These are phyloP conservation scores for Trochalopteron elliotii DNA, from an alignment of 2,113 vertebrate species.

Conservation along the genomic window DNA sequence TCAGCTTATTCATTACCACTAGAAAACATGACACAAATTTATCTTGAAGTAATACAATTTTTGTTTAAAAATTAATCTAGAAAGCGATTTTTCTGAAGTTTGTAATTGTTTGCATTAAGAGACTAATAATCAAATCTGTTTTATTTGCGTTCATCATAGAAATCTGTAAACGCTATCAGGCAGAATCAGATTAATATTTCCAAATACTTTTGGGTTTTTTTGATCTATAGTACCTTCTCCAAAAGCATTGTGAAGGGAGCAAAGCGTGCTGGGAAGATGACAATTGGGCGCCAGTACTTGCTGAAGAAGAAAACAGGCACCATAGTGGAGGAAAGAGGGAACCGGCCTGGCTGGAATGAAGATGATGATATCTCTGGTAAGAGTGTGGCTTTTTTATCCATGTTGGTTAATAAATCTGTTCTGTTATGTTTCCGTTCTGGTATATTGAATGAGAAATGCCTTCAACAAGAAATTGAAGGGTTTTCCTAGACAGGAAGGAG, in stretches of 20 bases:
- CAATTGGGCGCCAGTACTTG: constrained; percentile 91
- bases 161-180: background rate
- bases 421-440: background rate
- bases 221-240: constrained; percentile 85
- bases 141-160: background rate
- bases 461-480: background rate
- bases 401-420: background rate
- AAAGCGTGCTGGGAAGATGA: constrained; percentile 96
- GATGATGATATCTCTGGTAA: constrained; percentile 95
- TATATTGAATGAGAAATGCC: background rate
- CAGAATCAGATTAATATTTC: background rate
- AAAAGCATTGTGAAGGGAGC: constrained; percentile 97
- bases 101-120: background rate
- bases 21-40: background rate
- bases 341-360: constrained; percentile 87
- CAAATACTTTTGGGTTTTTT: background rate
- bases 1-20: background rate
- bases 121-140: background rate
- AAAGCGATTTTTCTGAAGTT: background rate
- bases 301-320: constrained; percentile 85
- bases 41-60: background rate
- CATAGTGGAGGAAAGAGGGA: constrained; percentile 84
- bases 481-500: background rate
- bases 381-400: constrained; percentile 25
- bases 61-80: background rate